These are phyloP conservation scores for Saccostrea cuccullata DNA, from an alignment of 1,140 invertebrate species.

Conservation along the genomic window DNA sequence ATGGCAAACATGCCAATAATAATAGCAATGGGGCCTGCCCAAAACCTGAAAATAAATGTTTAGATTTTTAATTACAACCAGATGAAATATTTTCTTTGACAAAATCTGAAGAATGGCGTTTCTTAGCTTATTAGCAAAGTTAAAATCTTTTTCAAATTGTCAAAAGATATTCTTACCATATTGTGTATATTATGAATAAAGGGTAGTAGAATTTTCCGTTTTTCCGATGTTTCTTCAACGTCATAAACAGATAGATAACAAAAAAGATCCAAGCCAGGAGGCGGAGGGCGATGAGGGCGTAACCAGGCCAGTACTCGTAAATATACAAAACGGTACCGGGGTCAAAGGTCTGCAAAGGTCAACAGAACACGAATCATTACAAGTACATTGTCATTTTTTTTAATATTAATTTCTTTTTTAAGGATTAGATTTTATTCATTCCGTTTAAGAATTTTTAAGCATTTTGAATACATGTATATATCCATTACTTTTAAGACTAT, in stretches of 20 bases:
- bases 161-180: slow-evolving; percentile 62
- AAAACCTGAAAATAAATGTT: slow-evolving; percentile 81
- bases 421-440: too few relatives aligned
- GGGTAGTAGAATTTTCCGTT: slow-evolving; percentile 86
- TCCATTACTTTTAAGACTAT: too few relatives aligned
- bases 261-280: slow-evolving; percentile 90
- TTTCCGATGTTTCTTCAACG: slow-evolving; percentile 88
- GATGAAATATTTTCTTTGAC: neutral
- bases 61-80: neutral
- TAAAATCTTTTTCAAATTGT: neutral
- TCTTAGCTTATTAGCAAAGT: neutral
- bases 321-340: slow-evolving; percentile 92
- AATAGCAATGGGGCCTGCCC: slow-evolving; percentile 88
- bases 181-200: slow-evolving; percentile 81
- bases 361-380: neutral
- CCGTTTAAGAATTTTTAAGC: too few relatives aligned
- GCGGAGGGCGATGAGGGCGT: slow-evolving; percentile 87
- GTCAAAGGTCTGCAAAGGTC: slow-evolving; percentile 86
- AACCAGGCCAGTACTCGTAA: slow-evolving; percentile 92
- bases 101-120: neutral
- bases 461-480: too few relatives aligned
- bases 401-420: too few relatives aligned
- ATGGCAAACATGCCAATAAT: slow-evolving; percentile 85
- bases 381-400: too few relatives aligned
- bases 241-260: slow-evolving; percentile 88